phyloP scores from a whole-genome alignment of 53 echinoderm and acorn worm genomes.

The Temnopleurus reevesii region DNA sequence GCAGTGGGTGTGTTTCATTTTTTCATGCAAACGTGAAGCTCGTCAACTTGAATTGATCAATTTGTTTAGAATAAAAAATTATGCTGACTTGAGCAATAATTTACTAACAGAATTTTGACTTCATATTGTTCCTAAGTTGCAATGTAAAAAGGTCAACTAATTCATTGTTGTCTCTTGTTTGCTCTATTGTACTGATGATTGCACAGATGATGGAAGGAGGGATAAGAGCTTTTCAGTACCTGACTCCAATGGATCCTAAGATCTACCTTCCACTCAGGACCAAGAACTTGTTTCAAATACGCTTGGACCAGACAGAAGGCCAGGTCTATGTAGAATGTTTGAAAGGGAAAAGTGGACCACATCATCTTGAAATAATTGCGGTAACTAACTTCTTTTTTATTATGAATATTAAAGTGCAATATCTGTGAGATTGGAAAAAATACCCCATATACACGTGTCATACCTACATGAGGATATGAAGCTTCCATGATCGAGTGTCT shows the following conservation, averaged over 20 bases:
- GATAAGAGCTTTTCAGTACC: slow-evolving; percentile 63
- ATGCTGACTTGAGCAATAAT: too few species aligned
- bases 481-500: too few species aligned
- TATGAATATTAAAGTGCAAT: too few species aligned
- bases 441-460: too few species aligned
- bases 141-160: neutral
- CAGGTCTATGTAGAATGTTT: slow-evolving; percentile 62
- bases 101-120: too few species aligned
- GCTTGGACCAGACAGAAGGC: slow-evolving; percentile 57
- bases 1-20: too few species aligned
- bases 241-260: slow-evolving; percentile 74
- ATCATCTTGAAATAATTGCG: slow-evolving; percentile 62
- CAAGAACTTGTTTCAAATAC: slow-evolving; percentile 66
- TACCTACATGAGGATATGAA: too few species aligned
- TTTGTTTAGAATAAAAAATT: too few species aligned
- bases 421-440: too few species aligned
- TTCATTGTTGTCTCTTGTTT: neutral
- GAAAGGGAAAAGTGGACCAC: slow-evolving; percentile 70
- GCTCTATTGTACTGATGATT: neutral
- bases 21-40: too few species aligned
- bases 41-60: too few species aligned
- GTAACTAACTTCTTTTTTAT: slow-evolving; percentile 48
- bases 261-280: slow-evolving; percentile 69
- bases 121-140: neutral
- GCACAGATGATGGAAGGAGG: slow-evolving; percentile 68